Evolutionary conservation across 2,888 invertebrate species (phyloP).

Genomic region (Nephrotoma guestfalica): DNA sequence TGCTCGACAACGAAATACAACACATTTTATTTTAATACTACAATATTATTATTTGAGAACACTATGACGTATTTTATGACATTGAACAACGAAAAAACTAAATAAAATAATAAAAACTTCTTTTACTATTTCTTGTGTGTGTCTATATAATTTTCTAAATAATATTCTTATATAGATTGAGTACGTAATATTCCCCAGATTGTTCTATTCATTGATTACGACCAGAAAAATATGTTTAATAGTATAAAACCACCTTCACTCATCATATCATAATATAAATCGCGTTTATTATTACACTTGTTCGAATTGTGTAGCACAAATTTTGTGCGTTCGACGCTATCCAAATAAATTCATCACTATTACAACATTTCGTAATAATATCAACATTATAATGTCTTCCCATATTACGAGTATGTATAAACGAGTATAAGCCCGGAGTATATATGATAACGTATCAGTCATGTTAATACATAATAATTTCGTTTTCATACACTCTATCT

Average conservation of each 20-base stretch:
- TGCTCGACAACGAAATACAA: not conserved
- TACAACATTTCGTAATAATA: not conserved
- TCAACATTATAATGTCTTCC: not conserved
- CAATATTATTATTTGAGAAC: not conserved
- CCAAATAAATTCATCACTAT: not conserved
- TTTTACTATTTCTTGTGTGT: not conserved
- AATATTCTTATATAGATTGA: not conserved
- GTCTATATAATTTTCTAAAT: not conserved
- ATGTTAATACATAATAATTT: not conserved
- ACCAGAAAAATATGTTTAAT: not conserved
- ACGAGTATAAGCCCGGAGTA: too few species aligned
- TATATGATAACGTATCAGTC: not conserved
- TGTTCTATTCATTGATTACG: not conserved
- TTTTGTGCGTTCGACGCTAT: not conserved
- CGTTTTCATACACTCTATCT: not conserved
- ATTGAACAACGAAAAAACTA: not conserved
- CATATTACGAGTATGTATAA: not conserved
- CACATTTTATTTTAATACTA: not conserved
- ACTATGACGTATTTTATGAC: not conserved
- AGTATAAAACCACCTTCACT: not conserved
- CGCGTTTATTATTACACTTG: not conserved
- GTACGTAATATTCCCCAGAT: not conserved
- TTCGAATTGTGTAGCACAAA: not conserved
- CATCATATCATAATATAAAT: not conserved
- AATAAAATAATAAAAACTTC: not conserved